Percentiles rank a stretch among this genome's conserved stretches.
These are phyloP conservation scores for Aphelinus atriplicis DNA, from an alignment of 1,140 invertebrate genomes.

Conservation along the genomic window DNA sequence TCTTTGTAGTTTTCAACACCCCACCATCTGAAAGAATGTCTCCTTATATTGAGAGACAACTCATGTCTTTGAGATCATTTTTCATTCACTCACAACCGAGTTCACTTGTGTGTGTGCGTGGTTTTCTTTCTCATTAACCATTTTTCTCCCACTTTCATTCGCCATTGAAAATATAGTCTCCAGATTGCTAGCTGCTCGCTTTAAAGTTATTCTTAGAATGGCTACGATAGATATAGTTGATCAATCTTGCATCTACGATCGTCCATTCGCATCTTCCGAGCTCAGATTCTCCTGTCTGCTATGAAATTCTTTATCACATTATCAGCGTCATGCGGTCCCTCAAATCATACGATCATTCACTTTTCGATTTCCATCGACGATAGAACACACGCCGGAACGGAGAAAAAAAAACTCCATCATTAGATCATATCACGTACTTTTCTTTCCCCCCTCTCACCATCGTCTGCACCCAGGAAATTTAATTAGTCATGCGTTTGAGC, in stretches of 20 bases:
- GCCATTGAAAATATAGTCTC: slow-evolving; percentile 50
- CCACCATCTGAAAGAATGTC: slow-evolving; percentile 35
- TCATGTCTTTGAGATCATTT: slow-evolving; percentile 21
- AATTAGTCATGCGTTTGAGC: slow-evolving; percentile 30
- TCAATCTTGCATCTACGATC: slow-evolving; percentile 45
- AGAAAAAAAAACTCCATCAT: no score
- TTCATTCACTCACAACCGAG: slow-evolving; percentile 44
- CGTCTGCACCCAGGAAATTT: slow-evolving; percentile 33
- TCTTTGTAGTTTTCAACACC: slow-evolving; percentile 62
- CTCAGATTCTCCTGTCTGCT: no score
- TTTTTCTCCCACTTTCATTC: slow-evolving; percentile 44
- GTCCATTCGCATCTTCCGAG: no score
- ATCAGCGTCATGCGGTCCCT: background rate
- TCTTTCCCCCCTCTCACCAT: slow-evolving; percentile 9
- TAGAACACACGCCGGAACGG: no score
- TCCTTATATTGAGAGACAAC: background rate
- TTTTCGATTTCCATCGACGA: no score
- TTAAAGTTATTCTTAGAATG: slow-evolving; percentile 33
- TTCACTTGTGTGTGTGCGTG: slow-evolving; percentile 56
- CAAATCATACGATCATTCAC: slow-evolving; percentile 14
- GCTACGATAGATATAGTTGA: slow-evolving; percentile 51
- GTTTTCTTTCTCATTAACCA: slow-evolving; percentile 59
- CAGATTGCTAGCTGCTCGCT: slow-evolving; percentile 60
- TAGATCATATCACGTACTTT: background rate
- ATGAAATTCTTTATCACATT: background rate